phyloP scores from a whole-genome alignment of 2,888 invertebrate genomes.

The Mechanitis mazaeus region DNA sequence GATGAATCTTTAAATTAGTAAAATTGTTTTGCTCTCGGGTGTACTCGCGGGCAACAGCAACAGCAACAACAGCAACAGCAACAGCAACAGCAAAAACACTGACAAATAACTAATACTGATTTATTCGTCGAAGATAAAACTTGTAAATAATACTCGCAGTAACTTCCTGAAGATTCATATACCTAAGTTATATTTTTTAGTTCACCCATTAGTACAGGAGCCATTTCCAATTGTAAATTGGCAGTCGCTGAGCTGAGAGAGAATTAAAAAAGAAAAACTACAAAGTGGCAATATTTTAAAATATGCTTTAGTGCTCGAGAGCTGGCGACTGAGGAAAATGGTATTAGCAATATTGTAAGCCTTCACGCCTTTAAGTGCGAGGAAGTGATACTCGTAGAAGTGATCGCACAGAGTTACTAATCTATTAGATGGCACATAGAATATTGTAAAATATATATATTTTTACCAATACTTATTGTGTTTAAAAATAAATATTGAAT shows the following conservation, averaged over 20 bases:
- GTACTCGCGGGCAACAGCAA: too few relatives aligned
- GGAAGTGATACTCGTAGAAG: conserved; percentile 32
- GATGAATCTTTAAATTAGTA: too few relatives aligned
- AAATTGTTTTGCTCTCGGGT: too few relatives aligned
- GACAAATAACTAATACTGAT: too few relatives aligned
- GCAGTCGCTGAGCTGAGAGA: neutral
- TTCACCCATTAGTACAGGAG: too few relatives aligned
- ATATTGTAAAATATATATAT: neutral
- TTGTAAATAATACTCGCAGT: too few relatives aligned
- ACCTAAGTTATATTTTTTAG: too few relatives aligned
- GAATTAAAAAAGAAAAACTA: conserved; percentile 11
- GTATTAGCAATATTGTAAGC: conserved; percentile 34
- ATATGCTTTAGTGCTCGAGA: conserved; percentile 9
- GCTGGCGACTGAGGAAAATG: conserved; percentile 11
- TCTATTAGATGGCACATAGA: conserved; percentile 21
- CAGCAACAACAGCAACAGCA: too few relatives aligned
- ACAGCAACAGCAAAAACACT: too few relatives aligned
- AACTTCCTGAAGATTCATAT: too few relatives aligned
- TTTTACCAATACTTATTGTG: conserved; percentile 9
- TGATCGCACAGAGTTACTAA: conserved; percentile 35
- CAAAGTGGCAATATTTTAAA: conserved; percentile 13
- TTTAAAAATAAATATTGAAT: neutral
- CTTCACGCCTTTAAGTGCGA: conserved; percentile 24
- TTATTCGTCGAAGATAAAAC: too few relatives aligned
- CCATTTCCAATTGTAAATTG: neutral